A percentile compares a stretch with the other conserved stretches of the same genome.
Conservation (phyloP, 64 coral and sea anemone genomes). For the Anthopleura sola region DNA sequence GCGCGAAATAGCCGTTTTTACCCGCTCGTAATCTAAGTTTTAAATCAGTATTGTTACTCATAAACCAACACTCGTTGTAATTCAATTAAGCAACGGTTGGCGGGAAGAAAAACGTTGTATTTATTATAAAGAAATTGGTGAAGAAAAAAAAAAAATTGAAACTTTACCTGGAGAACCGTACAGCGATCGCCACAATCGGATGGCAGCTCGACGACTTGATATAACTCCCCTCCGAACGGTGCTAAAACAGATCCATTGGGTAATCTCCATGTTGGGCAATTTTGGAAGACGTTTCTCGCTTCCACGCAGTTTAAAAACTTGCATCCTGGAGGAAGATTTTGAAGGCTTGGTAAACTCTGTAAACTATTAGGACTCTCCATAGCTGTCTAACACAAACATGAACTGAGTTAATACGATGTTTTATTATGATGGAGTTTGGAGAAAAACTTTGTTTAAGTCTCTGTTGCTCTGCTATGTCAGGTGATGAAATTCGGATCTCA, state of each 20-base stretch:
- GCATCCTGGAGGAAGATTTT: constrained; percentile 80
- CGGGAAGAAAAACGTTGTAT: constrained; percentile 12
- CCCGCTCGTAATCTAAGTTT: background rate
- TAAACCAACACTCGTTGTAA: background rate
- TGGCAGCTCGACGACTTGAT: constrained; percentile 86
- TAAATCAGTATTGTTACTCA: background rate
- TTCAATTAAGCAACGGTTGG: constrained; percentile 4
- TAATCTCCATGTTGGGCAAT: constrained; percentile 66
- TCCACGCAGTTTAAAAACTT: constrained; percentile 77
- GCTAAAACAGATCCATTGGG: constrained; percentile 74
- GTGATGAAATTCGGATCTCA: background rate
- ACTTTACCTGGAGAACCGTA: constrained; percentile 32
- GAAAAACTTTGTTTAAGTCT: constrained; percentile 8
- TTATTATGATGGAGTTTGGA: background rate
- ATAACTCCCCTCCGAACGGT: constrained; percentile 74
- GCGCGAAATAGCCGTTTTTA: background rate
- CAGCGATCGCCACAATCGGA: constrained; percentile 77
- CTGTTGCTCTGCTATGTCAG: background rate
- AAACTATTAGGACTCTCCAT: background rate
- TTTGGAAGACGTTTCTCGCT: constrained; percentile 61
- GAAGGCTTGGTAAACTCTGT: constrained; percentile 36
- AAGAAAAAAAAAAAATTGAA: background rate
- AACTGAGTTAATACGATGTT: background rate
- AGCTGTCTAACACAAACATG: background rate
- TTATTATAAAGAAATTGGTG: too few relatives aligned